Evolutionary conservation across 1,140 invertebrate genomes (phyloP).

Genomic region (Cecropterus lyciades): DNA sequence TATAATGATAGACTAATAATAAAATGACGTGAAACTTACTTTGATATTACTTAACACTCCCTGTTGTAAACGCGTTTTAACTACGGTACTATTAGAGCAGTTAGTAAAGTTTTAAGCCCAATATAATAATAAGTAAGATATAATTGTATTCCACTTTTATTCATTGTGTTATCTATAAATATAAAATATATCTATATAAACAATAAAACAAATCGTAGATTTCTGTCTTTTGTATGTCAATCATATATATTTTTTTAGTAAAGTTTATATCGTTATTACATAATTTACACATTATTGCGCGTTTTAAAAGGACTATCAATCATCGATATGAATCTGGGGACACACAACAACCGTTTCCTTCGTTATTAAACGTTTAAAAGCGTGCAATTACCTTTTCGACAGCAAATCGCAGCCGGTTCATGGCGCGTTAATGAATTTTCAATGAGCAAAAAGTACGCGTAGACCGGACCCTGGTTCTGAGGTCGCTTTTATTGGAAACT

Average conservation of each 20-base stretch:
- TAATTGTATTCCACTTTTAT: no score
- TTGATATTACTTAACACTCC: constrained; percentile 24
- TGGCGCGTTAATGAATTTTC: constrained; percentile 60
- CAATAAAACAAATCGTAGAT: no score
- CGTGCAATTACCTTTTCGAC: constrained; percentile 61
- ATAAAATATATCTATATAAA: no score
- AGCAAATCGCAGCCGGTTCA: constrained; percentile 58
- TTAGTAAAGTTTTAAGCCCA: constrained; percentile 1
- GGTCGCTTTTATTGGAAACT: constrained; percentile 17
- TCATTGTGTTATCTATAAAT: no score
- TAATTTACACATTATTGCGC: no score
- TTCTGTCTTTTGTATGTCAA: no score
- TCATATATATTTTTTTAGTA: no score
- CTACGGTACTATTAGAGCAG: constrained; percentile 17
- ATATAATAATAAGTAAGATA: no score
- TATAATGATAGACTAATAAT: constrained; percentile 30
- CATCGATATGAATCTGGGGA: neutral
- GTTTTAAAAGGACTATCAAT: no score
- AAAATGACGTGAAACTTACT: constrained; percentile 39
- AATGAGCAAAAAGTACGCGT: constrained; percentile 58
- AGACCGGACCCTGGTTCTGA: constrained; percentile 18
- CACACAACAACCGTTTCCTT: constrained; percentile 43
- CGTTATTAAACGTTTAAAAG: constrained; percentile 62
- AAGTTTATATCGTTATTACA: no score
- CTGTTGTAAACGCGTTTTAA: constrained; percentile 29